Evolutionary conservation across 2,113 vertebrate genomes (phyloP).

Genomic region (Salvator merianae): DNA sequence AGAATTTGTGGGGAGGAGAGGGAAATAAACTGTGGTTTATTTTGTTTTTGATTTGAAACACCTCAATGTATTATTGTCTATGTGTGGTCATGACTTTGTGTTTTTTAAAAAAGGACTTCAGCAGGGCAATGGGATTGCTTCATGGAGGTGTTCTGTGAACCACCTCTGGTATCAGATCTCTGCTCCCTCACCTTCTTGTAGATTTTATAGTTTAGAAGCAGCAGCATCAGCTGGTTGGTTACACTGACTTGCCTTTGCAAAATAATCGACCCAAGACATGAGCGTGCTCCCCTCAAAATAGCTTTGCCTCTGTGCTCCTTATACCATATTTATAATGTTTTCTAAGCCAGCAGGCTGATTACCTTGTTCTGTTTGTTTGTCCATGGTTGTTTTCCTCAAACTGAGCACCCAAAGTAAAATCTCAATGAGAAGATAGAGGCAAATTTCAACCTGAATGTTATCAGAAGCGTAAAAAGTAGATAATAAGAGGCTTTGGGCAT

Average conservation of each 20-base stretch:
- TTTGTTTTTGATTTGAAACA: no score
- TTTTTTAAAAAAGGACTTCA: no score
- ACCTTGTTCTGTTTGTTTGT: slow-evolving; percentile 54
- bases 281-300: slow-evolving; percentile 26
- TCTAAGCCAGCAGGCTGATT: slow-evolving; percentile 61
- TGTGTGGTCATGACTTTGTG: no score
- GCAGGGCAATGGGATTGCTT: no score
- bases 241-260: slow-evolving; percentile 49
- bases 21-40: no score
- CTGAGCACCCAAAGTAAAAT: slow-evolving; percentile 64
- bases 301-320: slow-evolving; percentile 51
- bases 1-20: no score
- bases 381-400: not conserved
- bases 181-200: not conserved
- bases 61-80: no score
- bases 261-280: slow-evolving; percentile 52
- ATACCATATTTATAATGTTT: slow-evolving; percentile 69
- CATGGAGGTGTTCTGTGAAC: no score
- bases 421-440: slow-evolving; percentile 54
- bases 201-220: not conserved
- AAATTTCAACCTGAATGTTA: slow-evolving; percentile 58
- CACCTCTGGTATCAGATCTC: not conserved
- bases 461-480: slow-evolving; percentile 45
- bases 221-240: slow-evolving; percentile 45
- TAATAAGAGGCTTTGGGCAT: slow-evolving; percentile 39